Base-by-base conservation (phyloP, 53 echinoderm and acorn worm species). In the Astropecten irregularis region DNA sequence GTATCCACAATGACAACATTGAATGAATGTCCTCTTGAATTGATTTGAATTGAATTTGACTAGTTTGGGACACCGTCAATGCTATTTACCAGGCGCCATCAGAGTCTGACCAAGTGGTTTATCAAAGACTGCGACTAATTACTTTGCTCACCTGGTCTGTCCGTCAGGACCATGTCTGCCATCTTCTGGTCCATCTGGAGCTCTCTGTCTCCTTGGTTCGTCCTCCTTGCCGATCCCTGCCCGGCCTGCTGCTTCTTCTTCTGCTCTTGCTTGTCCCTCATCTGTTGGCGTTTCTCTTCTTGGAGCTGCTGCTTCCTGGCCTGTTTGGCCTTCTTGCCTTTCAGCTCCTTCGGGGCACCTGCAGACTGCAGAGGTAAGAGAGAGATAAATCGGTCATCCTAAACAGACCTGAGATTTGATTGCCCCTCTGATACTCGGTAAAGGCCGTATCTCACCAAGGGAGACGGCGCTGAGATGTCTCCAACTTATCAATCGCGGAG, bases 321-420 rank as follows among this genome's bases (percentile, higher is more conserved):
- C 61, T 95, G 92, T 60, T 72, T 92, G 15, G 86, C 93, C 68
- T 93, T 95, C 84, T 93, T 95, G 2, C 84, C 86, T 85, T 92
- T 95, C 20, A 68, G 77, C 25, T 95, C 93, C 37, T 91, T 95
- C 8, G 91, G 73, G 9, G 51, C 71, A 23, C 95, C 93, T 28
- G 95, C 90, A 18, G 95, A 95, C 95, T 95, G 61, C 14, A 46
- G 46, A 34, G 4, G 19, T 40, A 70, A 40, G 4, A 50, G 69
- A 68, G 2, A n/a, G n/a, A n/a, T n/a, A n/a, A n/a, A n/a, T n/a
- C n/a, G n/a, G n/a, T 27, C 58, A 57, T 5, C 58, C 16, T 22
- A 21, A 31, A 8, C 52, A 70, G 42, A 18, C 20, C 21, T 44
- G 47, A 42, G n/a, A n/a, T n/a, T n/a, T n/a, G n/a, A n/a, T n/a